A percentile compares a stretch with the other conserved stretches of the same genome.
These are phyloP conservation scores for Peromyscus aztecus DNA, from an alignment of 2,797 vertebrate genomes.

Conservation along the genomic window DNA sequence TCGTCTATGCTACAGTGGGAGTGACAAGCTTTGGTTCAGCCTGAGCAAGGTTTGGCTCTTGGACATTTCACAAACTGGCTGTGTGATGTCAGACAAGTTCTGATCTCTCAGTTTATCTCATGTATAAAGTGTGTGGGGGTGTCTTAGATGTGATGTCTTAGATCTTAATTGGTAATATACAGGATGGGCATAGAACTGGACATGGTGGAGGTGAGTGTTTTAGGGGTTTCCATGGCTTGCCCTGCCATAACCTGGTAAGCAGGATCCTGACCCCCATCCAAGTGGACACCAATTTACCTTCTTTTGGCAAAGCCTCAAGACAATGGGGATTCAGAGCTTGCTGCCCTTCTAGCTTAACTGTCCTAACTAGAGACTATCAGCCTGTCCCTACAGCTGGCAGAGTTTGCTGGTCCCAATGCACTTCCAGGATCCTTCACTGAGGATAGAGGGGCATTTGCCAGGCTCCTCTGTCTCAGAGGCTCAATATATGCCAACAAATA, in stretches of 20 bases:
- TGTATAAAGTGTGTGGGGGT: not conserved
- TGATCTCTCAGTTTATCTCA: not conserved
- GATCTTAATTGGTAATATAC: fast-evolving
- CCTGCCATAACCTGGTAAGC: not conserved
- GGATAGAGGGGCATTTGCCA: not conserved
- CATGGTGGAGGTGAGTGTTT: fast-evolving
- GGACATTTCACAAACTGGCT: not conserved
- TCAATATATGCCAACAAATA: not conserved
- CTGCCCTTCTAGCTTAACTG: not conserved
- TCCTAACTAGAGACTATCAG: not conserved
- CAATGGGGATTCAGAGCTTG: not conserved
- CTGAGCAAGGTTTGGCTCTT: not conserved
- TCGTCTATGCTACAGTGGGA: not conserved
- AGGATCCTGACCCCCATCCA: not conserved
- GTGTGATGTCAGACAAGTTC: not conserved
- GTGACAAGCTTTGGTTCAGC: not conserved
- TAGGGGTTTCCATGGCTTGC: not conserved
- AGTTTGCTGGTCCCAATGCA: not conserved
- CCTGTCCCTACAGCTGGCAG: not conserved
- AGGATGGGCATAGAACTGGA: not conserved
- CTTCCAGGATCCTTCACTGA: not conserved
- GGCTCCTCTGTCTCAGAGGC: not conserved
- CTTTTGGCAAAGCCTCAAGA: not conserved
- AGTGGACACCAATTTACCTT: not conserved
- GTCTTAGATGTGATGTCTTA: no score